Evolutionary conservation across 2,797 vertebrate genomes (phyloP).

Genomic region (Cuniculus paca): DNA sequence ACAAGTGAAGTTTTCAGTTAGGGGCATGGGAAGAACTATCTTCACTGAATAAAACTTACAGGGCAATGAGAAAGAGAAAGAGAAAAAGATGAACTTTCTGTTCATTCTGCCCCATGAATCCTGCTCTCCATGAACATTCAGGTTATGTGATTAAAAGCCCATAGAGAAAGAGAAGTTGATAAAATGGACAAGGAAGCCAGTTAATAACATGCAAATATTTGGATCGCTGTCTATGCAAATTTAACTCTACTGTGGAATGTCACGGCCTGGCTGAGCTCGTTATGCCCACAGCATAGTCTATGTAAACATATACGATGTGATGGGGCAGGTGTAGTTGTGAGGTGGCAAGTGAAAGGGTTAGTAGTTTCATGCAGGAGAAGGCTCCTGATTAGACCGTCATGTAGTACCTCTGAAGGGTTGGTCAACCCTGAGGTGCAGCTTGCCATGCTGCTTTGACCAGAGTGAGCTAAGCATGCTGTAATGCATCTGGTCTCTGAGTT

Average conservation of each 20-base stretch:
- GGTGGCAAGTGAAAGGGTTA: background rate
- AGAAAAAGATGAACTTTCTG: background rate
- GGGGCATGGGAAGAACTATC: background rate
- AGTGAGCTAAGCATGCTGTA: background rate
- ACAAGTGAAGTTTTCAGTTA: constrained; percentile 27
- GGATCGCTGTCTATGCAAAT: background rate
- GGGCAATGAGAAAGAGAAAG: background rate
- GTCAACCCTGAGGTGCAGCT: background rate
- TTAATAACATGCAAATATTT: background rate
- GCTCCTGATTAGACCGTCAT: background rate
- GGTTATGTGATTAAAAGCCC: background rate
- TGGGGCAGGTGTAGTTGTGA: background rate
- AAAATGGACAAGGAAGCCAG: background rate
- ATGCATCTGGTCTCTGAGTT: background rate
- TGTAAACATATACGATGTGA: background rate
- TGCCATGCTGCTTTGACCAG: background rate
- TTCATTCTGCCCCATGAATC: background rate
- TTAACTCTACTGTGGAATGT: background rate
- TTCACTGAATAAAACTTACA: background rate
- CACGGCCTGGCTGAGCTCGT: background rate
- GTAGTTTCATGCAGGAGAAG: background rate
- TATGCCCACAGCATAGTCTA: background rate
- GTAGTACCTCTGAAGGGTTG: background rate
- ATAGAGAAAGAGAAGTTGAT: background rate
- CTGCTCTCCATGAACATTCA: background rate